Base-by-base conservation (phyloP, 2,113 vertebrate genomes). In the Pluvianellus socialis region DNA sequence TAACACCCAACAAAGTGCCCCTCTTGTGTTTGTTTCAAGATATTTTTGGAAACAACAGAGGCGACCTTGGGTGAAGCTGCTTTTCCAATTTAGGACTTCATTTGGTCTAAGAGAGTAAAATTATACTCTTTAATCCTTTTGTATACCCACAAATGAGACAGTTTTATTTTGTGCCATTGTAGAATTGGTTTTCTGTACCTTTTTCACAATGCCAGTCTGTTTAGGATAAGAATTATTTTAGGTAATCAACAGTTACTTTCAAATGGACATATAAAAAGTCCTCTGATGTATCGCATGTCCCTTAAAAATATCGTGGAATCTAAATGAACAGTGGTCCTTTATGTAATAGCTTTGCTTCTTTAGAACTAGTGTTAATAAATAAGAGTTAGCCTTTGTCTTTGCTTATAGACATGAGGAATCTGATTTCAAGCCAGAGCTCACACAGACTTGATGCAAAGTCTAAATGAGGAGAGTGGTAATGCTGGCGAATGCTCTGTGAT, bases 11-110 rank as follows among this genome's bases (percentile, higher is more conserved):
- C 99, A 99, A 99, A 99, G 99, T 99, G 98, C 98, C 97, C 98
- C 98, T 98, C 98, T 99, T 98, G 96, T 93, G 94, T 97, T 98
- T 97, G 97, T 97, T 98, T 98, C 98, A 94, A 97, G 98, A 98
- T 99, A 99, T 99, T 99, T 99, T 99, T 98, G 98, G 99, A 98
- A 98, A 97, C 98, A 96, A 97, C 98, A 98, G 97, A 97, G 97
- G 97, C 98, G 98, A 99, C 99, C 98, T 99, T 99, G 99, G 98
- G 97, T 94, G 96, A 96, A 98, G 98, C 98, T 98, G 98, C 98
- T 98, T 98, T 98, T 98, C 98, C 98, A 98, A 98, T 98, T 99
- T 99, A 98, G 99, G 99, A 99, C 98, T 98, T 99, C 98, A 95
- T 94, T 97, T 96, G 97, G 97, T 97, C 98, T 91, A 88, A 95